Evolutionary conservation across 1,140 invertebrate genomes (phyloP).

Genomic region (Gonioctena quinquepunctata): DNA sequence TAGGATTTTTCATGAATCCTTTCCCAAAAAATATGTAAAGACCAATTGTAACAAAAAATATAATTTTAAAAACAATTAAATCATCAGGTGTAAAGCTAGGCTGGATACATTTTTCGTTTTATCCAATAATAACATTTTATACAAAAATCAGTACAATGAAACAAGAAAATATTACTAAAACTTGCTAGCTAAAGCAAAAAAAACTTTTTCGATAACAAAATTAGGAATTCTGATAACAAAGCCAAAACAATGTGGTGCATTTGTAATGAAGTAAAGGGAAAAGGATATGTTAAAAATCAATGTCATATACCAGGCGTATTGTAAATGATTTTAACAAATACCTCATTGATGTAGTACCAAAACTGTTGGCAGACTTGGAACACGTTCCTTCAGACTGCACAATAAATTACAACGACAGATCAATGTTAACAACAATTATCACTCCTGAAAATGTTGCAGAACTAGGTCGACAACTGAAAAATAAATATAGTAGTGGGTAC

Average conservation of each 20-base stretch:
- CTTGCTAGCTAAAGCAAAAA: background rate
- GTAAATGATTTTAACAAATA: background rate
- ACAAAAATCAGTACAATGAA: too few relatives aligned
- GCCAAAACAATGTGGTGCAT: too few relatives aligned
- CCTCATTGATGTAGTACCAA: too few relatives aligned
- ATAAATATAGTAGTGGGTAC: too few relatives aligned
- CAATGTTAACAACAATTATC: too few relatives aligned
- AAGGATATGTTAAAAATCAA: background rate
- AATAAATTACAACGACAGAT: too few relatives aligned
- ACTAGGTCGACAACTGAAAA: background rate
- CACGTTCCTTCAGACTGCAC: background rate
- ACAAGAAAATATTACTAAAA: background rate
- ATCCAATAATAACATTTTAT: background rate
- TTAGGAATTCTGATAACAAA: too few relatives aligned
- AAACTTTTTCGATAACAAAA: background rate
- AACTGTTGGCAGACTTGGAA: too few relatives aligned
- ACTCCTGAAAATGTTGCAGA: too few relatives aligned
- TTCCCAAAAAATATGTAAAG: background rate
- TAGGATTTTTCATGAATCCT: background rate
- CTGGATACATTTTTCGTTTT: background rate
- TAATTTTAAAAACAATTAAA: background rate
- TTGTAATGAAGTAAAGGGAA: background rate
- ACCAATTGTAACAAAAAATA: background rate
- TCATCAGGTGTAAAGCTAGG: background rate
- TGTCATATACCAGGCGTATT: background rate